These are phyloP conservation scores for Ceramica pisi DNA, from an alignment of 2,888 invertebrate species.

Conservation along the genomic window DNA sequence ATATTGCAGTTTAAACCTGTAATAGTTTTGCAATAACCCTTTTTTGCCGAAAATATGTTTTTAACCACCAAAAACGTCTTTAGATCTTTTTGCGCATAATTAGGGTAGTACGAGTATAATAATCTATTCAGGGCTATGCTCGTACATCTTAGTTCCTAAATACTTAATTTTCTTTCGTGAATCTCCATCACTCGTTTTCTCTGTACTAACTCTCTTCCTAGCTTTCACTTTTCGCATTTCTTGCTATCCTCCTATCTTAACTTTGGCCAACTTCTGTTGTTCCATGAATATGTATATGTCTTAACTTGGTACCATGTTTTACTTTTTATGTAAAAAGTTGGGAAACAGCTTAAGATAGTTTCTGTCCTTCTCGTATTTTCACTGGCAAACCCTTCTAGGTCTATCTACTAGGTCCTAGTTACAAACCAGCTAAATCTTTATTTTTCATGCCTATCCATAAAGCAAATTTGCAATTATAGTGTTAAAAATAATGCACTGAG, in stretches of 20 bases:
- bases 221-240: not conserved
- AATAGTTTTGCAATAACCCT: not conserved
- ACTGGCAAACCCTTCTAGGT: not conserved
- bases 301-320: not conserved
- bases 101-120: not conserved
- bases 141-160: not conserved
- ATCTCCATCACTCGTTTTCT: not conserved
- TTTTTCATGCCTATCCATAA: not conserved
- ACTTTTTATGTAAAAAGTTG: constrained; percentile 1
- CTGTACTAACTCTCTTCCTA: not conserved
- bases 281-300: not conserved
- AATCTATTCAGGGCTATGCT: not conserved
- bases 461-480: not conserved
- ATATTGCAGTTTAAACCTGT: not conserved
- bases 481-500: not conserved
- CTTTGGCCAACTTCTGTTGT: not conserved
- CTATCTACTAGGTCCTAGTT: not conserved
- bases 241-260: not conserved
- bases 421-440: not conserved
- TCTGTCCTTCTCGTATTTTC: not conserved
- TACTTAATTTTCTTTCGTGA: not conserved
- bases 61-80: not conserved
- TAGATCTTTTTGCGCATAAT: not conserved
- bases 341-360: not conserved
- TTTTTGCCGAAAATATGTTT: not conserved